phyloP scores from a whole-genome alignment of 2,888 invertebrate species.

The Ceratothoa steindachneri region DNA sequence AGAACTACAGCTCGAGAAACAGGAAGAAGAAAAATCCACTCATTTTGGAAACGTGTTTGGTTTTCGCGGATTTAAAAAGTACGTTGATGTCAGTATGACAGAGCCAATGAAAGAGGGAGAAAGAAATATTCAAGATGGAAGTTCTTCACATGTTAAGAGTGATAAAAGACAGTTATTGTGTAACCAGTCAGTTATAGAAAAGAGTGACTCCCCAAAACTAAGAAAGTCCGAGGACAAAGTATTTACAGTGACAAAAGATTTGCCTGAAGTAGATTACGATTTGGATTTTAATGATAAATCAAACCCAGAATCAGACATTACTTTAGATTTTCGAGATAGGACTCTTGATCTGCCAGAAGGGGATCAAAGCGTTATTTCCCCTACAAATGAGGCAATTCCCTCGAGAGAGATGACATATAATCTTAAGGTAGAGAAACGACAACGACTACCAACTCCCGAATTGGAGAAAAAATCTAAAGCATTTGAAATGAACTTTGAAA shows the following conservation, averaged over 20 bases:
- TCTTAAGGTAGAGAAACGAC: not conserved
- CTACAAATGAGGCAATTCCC: not conserved
- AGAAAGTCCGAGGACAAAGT: not conserved
- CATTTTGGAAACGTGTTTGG: slow-evolving; percentile 16
- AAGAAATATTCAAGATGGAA: not conserved
- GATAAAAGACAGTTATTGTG: not conserved
- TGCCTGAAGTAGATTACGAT: slow-evolving; percentile 4
- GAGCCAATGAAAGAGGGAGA: not conserved
- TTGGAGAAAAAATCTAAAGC: not conserved
- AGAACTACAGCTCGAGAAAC: not conserved
- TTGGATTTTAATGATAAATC: slow-evolving; percentile 4
- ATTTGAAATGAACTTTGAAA: not conserved
- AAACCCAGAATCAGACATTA: not conserved
- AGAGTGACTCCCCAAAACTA: not conserved
- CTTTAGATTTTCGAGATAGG: not conserved
- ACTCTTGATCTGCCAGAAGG: not conserved
- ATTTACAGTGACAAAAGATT: not conserved
- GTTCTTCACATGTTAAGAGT: not conserved
- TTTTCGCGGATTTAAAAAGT: slow-evolving; percentile 18
- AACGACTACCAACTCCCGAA: not conserved
- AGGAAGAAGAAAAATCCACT: not conserved
- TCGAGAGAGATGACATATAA: not conserved
- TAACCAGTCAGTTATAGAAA: not conserved
- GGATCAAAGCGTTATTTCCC: not conserved
- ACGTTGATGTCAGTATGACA: slow-evolving; percentile 8